Conservation (phyloP, 2,113 vertebrate species). For the Sigmodon hispidus region DNA sequence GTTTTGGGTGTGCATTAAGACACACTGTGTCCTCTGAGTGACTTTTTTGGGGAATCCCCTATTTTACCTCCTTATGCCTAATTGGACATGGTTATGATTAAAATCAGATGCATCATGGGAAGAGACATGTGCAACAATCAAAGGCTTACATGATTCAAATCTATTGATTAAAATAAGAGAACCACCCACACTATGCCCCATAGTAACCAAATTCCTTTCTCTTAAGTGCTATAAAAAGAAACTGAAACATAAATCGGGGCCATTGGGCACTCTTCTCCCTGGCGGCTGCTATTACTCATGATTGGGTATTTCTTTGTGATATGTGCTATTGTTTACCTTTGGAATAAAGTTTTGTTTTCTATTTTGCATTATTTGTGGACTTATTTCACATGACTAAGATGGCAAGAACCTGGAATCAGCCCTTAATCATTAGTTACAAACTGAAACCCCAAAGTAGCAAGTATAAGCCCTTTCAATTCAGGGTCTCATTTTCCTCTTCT, state of each 20-base stretch:
- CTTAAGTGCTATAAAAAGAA: not conserved
- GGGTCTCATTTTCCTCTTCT: too few species aligned
- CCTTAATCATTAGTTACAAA: not conserved
- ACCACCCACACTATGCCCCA: not conserved
- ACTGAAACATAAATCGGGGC: rapidly evolving
- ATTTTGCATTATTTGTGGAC: not conserved
- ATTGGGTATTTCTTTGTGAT: not conserved
- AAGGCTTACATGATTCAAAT: not conserved
- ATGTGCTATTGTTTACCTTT: not conserved
- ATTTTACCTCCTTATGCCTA: not conserved
- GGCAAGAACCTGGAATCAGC: not conserved
- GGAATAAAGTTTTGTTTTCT: not conserved
- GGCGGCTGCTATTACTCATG: too few species aligned
- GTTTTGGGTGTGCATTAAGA: not conserved
- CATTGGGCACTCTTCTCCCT: not conserved
- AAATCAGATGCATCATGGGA: not conserved
- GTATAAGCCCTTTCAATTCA: too few species aligned
- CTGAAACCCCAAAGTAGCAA: not conserved
- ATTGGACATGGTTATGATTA: not conserved
- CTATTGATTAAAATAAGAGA: not conserved
- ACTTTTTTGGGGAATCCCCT: not conserved
- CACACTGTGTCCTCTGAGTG: not conserved
- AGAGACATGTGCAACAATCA: not conserved
- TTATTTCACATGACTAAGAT: not conserved
- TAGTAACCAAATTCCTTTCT: not conserved